Conservation (phyloP, 2,797 vertebrate species). For the Silurus lanzhouensis region DNA sequence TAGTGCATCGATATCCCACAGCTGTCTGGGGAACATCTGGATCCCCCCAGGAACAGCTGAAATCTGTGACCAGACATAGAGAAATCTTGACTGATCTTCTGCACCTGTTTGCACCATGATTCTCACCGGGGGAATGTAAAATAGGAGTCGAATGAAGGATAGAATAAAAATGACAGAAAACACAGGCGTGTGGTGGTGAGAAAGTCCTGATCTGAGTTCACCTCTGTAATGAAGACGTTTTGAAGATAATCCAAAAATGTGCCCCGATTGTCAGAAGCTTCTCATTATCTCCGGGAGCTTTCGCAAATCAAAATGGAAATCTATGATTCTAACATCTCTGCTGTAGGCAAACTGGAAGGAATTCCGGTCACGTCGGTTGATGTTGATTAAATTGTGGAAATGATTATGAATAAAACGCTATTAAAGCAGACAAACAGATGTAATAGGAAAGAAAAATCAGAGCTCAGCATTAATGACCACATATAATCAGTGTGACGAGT, state of each 20-base stretch:
- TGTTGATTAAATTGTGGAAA: not conserved
- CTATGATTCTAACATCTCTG: not conserved
- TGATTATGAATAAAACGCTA: not conserved
- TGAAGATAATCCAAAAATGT: no score
- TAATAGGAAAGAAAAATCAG: slow-evolving; percentile 41
- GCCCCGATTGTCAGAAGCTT: no score
- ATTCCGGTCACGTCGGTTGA: not conserved
- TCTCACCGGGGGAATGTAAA: not conserved
- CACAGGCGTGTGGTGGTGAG: not conserved
- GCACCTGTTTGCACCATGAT: not conserved
- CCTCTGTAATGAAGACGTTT: not conserved
- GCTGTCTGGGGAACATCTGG: not conserved
- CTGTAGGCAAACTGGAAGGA: not conserved
- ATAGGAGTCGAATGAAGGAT: not conserved
- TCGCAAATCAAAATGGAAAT: not conserved
- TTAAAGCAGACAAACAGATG: not conserved
- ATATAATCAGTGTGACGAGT: not conserved
- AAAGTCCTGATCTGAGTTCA: not conserved
- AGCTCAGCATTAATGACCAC: not conserved
- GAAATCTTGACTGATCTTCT: not conserved
- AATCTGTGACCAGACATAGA: not conserved
- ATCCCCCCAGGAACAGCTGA: not conserved
- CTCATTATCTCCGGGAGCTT: not conserved
- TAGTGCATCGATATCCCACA: not conserved
- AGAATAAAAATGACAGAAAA: not conserved